phyloP scores from a whole-genome alignment of 2,113 vertebrate genomes.

The Melanocharis versteri region DNA sequence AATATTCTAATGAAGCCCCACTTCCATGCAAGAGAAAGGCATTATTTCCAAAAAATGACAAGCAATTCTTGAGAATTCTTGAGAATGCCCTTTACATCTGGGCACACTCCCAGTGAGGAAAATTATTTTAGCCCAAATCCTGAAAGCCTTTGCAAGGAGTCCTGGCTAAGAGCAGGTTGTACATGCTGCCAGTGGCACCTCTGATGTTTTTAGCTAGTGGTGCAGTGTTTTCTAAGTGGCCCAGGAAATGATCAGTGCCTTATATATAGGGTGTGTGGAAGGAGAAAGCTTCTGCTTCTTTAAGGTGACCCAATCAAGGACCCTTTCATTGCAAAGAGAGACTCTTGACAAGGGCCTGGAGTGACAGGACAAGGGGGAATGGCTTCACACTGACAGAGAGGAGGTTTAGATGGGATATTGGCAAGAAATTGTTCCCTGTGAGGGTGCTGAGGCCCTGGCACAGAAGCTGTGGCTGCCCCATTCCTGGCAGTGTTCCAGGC shows the following conservation, averaged over 20 bases:
- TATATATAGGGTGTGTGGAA: background rate
- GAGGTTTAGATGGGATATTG: accelerated
- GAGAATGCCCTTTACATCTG: too few relatives aligned
- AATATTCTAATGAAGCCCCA: background rate
- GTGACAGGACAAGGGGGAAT: background rate
- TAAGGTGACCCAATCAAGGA: background rate
- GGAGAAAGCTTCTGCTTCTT: background rate
- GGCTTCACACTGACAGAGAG: background rate
- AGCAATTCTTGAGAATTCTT: background rate
- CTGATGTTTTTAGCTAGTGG: background rate
- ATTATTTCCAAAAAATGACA: background rate
- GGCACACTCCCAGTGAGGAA: too few relatives aligned
- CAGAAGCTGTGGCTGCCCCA: background rate
- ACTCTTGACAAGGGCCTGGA: background rate
- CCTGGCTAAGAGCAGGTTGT: background rate
- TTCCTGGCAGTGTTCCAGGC: accelerated
- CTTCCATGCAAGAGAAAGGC: background rate
- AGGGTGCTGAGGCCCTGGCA: background rate
- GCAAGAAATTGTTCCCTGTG: background rate
- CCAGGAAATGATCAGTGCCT: background rate
- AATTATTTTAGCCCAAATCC: background rate
- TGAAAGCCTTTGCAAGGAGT: background rate
- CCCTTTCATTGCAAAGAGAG: background rate
- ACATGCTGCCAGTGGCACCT: background rate
- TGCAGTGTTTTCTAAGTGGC: background rate